Percentiles rank a stretch among this genome's conserved stretches.
phyloP scores from a whole-genome alignment of 2,797 vertebrate species.

The Phyllotis vaccarum region DNA sequence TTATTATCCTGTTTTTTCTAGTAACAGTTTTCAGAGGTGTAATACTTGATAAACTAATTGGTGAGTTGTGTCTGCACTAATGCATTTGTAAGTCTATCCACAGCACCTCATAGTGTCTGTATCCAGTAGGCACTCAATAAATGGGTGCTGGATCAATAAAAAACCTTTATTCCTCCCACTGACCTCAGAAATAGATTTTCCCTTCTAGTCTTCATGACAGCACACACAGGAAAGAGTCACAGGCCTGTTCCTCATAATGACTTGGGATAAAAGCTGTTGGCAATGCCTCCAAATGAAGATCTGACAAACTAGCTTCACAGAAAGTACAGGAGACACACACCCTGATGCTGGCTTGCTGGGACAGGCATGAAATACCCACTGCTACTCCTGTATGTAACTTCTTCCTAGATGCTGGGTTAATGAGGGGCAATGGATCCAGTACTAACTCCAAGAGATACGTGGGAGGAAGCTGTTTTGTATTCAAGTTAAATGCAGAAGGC shows the following conservation, averaged over 20 bases:
- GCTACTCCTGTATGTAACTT: neutral
- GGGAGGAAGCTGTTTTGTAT: neutral
- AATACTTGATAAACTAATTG: neutral
- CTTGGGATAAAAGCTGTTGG: neutral
- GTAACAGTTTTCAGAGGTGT: neutral
- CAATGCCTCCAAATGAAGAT: neutral
- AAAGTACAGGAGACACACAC: neutral
- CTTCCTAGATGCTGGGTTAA: neutral
- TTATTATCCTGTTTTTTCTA: neutral
- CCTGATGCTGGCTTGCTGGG: neutral
- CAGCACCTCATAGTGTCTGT: neutral
- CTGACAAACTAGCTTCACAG: neutral
- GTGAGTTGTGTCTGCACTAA: neutral
- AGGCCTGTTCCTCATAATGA: neutral
- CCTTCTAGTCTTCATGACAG: neutral
- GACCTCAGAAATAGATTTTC: constrained; percentile 11
- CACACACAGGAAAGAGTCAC: neutral
- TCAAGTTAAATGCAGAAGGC: constrained; percentile 17
- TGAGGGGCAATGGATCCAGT: neutral
- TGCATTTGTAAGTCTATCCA: neutral
- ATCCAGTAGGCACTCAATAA: neutral
- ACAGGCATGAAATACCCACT: neutral
- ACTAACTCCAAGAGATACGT: neutral
- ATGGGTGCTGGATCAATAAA: neutral
- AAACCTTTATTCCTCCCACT: neutral